These are phyloP conservation scores for Apamea sordens DNA, from an alignment of 2,888 invertebrate species.

Conservation along the genomic window DNA sequence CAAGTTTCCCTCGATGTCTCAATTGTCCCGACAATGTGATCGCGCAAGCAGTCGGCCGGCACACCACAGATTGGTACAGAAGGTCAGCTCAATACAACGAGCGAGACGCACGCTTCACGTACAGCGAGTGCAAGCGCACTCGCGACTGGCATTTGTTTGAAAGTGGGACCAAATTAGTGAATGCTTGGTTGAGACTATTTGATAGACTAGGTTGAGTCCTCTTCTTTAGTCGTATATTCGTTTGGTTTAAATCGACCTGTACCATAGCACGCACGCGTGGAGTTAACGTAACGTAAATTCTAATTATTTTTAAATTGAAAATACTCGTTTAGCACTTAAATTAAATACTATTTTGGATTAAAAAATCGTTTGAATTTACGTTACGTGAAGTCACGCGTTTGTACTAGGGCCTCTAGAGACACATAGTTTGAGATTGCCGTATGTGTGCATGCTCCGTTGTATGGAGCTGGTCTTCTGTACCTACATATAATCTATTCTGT, in stretches of 20 bases:
- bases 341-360: neutral
- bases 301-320: neutral
- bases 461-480: neutral
- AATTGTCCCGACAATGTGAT: slow-evolving; percentile 40
- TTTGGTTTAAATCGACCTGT: too few species aligned
- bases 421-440: neutral
- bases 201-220: too few species aligned
- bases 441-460: too few species aligned
- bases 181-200: too few species aligned
- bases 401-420: neutral
- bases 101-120: neutral
- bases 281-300: too few species aligned
- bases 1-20: slow-evolving; percentile 47
- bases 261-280: too few species aligned
- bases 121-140: too few species aligned
- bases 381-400: neutral
- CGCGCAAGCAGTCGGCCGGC: slow-evolving; percentile 13
- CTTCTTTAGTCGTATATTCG: neutral
- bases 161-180: neutral
- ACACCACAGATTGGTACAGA: neutral
- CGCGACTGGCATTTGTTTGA: neutral
- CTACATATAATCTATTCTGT: neutral
- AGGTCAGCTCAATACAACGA: neutral
- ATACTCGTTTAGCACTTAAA: neutral
- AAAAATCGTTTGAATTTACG: neutral